Base-by-base conservation (phyloP, 2,113 vertebrate genomes). In the Trogon melanurus region DNA sequence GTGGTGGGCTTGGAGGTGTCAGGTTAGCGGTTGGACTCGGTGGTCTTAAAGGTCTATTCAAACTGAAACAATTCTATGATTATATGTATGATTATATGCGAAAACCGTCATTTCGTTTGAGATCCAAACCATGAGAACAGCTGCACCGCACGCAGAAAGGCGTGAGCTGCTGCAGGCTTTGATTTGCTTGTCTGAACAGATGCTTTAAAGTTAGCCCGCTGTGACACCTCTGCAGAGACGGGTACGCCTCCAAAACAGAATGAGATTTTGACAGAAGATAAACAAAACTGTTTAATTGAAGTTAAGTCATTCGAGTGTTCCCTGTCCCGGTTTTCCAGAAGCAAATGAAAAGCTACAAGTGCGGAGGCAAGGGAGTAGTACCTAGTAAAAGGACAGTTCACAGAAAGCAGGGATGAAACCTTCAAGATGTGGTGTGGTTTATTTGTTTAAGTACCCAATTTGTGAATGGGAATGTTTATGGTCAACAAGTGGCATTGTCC, bases 131-230 rank as follows among this genome's bases (percentile, higher is more conserved):
- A 2, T 4, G 45, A 9, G 66, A 38, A 16, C 25, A 7, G 67
- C 58, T 3, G 53, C 41, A 9, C 3, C 75, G 0, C 2, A 3
- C 2, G 4, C 1, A 5, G 71, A 11, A 38, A 47, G 56, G 76
- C 9, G 64, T 4, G 79, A 54, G 60, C 56, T 2, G 18, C n/a
- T 27, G 36, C 3, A 0, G 15, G 0, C 17, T 36, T 41, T 2
- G 29, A 3, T 29, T 16, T 50, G 41, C 38, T 27, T 0, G 22
- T 5, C 2, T 3, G 3, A n/a, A 36, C 12, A 11, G 47, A 2
- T 5, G 4, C 57, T 45, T 54, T 21, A 4, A 44, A 21, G 4
- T 14, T 54, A 13, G 16, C 30, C n/a, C 10, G 1, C 8, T 17
- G 2, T 3, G 26, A 4, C 38, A 16, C 1, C 27, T 57, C 57